Evolutionary conservation across 2,888 invertebrate genomes (phyloP).

Genomic region (Augiades crinisus): DNA sequence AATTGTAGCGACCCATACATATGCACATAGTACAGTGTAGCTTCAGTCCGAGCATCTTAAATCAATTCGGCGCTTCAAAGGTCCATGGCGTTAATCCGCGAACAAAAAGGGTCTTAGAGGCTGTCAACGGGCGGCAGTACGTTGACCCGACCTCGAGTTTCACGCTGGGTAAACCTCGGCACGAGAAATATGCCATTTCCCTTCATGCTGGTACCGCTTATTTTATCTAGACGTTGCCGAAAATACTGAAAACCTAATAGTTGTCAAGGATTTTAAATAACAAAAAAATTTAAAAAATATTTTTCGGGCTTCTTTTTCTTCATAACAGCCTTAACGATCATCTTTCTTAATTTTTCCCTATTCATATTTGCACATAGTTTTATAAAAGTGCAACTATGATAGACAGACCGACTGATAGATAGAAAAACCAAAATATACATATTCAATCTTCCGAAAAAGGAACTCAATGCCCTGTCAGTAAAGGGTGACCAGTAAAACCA

Average conservation of each 20-base stretch:
- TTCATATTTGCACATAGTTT: no score
- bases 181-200: slow-evolving; percentile 20
- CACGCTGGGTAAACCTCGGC: slow-evolving; percentile 13
- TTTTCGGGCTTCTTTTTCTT: no score
- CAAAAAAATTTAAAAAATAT: no score
- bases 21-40: background rate
- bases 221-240: slow-evolving; percentile 11
- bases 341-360: no score
- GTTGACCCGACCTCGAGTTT: slow-evolving; percentile 5
- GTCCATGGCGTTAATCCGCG: slow-evolving; percentile 12
- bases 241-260: background rate
- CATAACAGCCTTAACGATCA: no score
- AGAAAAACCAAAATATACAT: no score
- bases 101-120: slow-evolving; percentile 14
- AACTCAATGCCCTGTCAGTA: no score
- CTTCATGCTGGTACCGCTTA: slow-evolving; percentile 11
- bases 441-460: no score
- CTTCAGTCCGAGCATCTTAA: background rate
- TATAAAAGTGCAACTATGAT: no score
- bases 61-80: slow-evolving; percentile 6
- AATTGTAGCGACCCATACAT: no score
- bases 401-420: no score
- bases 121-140: slow-evolving; percentile 9
- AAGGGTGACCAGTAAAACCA: background rate
- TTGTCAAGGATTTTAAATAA: no score